Percentiles rank a stretch among this genome's conserved stretches.
Conservation (phyloP, 2,113 vertebrate genomes). For the Nyctibius bracteatus region DNA sequence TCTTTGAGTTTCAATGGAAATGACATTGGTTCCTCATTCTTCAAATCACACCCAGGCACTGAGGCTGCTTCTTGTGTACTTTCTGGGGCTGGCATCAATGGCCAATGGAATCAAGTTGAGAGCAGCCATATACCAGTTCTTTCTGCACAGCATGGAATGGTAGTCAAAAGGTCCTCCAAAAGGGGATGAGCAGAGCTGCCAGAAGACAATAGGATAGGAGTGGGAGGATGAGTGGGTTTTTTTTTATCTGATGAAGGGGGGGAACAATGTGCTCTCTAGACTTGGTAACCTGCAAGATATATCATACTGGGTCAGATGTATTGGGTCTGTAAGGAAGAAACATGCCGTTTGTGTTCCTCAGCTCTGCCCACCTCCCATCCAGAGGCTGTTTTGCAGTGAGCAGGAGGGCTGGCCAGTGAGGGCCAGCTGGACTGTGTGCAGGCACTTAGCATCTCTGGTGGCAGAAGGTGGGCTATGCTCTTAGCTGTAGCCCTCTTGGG, state of each 20-base stretch:
- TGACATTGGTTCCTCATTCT: fast-evolving
- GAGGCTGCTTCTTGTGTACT: not conserved
- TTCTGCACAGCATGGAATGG: too few relatives aligned
- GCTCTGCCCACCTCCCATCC: not conserved
- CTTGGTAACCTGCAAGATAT: not conserved
- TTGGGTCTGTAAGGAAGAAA: not conserved
- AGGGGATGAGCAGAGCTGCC: not conserved
- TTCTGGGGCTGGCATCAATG: not conserved
- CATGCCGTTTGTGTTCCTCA: fast-evolving
- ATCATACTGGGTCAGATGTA: not conserved
- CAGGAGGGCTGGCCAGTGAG: not conserved
- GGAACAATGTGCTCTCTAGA: not conserved
- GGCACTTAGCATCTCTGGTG: not conserved
- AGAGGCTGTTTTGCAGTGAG: not conserved
- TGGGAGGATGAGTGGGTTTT: not conserved
- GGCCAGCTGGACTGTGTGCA: not conserved
- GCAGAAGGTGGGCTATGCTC: too few relatives aligned
- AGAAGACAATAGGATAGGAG: too few relatives aligned
- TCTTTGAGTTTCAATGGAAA: not conserved
- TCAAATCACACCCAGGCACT: not conserved
- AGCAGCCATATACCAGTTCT: not conserved
- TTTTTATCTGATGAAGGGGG: not conserved
- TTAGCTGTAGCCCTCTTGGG: not conserved
- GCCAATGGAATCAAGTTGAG: not conserved
- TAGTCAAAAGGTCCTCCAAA: not conserved